Evolutionary conservation across 2,113 vertebrate species (phyloP), one percentile per base, ranked within the genome.

Genomic region (Cyrtonyx montezumae): DNA sequence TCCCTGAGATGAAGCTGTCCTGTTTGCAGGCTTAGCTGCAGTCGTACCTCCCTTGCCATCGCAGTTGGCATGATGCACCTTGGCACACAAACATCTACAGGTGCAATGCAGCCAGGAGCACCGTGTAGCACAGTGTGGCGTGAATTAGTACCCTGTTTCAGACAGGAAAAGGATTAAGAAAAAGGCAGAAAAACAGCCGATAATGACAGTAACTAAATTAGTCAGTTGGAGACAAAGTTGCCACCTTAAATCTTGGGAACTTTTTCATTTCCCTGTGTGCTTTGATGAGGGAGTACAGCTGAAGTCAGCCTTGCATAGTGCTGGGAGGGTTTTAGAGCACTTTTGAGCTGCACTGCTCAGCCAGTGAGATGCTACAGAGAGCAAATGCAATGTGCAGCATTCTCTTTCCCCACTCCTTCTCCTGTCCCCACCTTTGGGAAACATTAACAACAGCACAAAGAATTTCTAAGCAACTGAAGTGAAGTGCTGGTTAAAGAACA

Each of bases 401-500:
- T 69, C 42, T 49, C 36, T 34, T 58, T 87, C 63, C 73, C 53
- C 45, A 53, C 79, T 82, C 26, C 13, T 87, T 84, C 49, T 19
- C 45, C 30, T 32, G 32, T 58, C 63, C 42, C 43, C 25, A 28
- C 70, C 87, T 85, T 85, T 79, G 65, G 79, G 82, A 83, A 71
- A 85, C 37, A 46, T 74, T 88, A 93, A 79, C 3, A 9, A 56
- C 45, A 87, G 49, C 85, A 91, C 55, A 90, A 91, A 90, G 68
- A 91, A 77, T 79, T 79, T 85, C 82, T 74, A 1, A 83, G 85
- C 68, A 80, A 86, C 79, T 74, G 55, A 85, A 92, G 46, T 51
- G 89, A 93, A 94, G 79, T 67, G 13, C 55, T 74, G 59, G 67
- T 82, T 89, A 87, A 87, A 85, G 87, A 91, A 66, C 42, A 67